Percentiles rank a stretch among this genome's conserved stretches.
Evolutionary conservation across 2,113 vertebrate genomes (phyloP).

Genomic region (Lathamus discolor): DNA sequence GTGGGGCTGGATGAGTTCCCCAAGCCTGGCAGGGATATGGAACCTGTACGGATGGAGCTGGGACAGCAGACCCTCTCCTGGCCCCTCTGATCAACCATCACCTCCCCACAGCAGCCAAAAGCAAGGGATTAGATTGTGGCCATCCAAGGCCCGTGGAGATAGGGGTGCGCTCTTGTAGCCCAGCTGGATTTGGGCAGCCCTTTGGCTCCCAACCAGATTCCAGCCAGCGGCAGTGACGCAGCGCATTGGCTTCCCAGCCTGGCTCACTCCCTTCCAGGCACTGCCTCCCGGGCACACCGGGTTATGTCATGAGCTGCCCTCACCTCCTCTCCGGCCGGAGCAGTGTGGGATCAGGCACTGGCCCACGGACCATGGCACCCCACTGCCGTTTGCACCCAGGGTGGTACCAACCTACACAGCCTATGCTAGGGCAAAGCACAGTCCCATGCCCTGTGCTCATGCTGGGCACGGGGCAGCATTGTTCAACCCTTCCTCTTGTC

Average conservation of each 20-base stretch:
- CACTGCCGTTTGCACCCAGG: neutral
- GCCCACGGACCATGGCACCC: neutral
- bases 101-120: accelerated
- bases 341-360: accelerated
- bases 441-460: neutral
- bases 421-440: neutral
- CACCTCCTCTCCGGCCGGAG: accelerated
- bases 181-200: neutral
- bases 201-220: conserved; percentile 7
- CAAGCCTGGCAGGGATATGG: neutral
- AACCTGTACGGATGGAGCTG: neutral
- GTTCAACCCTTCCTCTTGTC: neutral
- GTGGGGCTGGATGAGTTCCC: neutral
- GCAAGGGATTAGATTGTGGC: neutral
- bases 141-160: accelerated
- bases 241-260: neutral
- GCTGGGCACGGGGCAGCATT: neutral
- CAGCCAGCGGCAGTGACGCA: neutral
- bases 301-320: neutral
- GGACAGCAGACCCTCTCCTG: neutral
- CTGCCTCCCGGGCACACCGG: neutral
- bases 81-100: neutral
- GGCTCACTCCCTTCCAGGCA: neutral
- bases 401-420: neutral
- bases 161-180: neutral